Evolutionary conservation across 2,113 vertebrate genomes (phyloP).

Genomic region (Perca schrenkii): DNA sequence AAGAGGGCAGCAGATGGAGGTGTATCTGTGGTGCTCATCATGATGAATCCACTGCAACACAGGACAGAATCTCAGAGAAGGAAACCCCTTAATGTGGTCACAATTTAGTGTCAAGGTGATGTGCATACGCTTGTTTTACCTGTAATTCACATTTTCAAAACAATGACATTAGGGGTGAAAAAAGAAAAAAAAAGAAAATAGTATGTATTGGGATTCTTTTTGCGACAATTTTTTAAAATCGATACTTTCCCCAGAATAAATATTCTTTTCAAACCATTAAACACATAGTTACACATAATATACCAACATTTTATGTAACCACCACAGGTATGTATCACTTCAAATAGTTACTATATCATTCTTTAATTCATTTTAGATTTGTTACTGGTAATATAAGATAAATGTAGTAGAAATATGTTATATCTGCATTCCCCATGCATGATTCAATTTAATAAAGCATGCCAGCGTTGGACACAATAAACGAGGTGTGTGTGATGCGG

Average conservation of each 20-base stretch:
- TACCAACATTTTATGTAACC: background rate
- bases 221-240: too few relatives aligned
- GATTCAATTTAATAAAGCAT: background rate
- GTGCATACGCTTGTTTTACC: too few relatives aligned
- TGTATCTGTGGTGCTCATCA: background rate
- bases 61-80: background rate
- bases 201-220: too few relatives aligned
- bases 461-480: background rate
- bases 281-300: background rate
- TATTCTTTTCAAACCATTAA: background rate
- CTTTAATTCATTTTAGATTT: background rate
- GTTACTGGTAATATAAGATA: background rate
- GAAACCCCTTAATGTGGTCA: background rate
- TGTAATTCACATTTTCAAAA: too few relatives aligned
- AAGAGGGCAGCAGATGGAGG: constrained; percentile 37
- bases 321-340: background rate
- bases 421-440: too few relatives aligned
- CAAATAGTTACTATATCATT: background rate
- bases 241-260: too few relatives aligned
- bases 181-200: too few relatives aligned
- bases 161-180: too few relatives aligned
- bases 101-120: too few relatives aligned
- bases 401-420: too few relatives aligned
- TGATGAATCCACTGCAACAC: too few relatives aligned
- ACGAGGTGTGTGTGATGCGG: background rate